Percentiles rank a stretch among this genome's conserved stretches.
These are phyloP conservation scores for Tachysurus fulvidraco DNA, from an alignment of 2,113 vertebrate species.

Conservation along the genomic window DNA sequence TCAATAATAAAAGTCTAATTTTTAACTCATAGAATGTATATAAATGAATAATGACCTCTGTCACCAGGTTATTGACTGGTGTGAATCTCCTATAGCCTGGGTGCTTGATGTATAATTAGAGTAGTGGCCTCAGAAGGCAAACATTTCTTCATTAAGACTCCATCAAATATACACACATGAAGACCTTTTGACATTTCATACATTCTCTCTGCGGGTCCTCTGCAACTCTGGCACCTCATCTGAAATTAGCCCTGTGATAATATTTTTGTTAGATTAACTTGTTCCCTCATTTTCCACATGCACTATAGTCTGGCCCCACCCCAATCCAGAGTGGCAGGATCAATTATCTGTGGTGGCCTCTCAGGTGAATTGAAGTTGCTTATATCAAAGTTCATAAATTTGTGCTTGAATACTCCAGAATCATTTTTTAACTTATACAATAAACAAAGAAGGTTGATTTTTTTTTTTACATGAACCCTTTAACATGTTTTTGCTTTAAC, in stretches of 20 bases:
- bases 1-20: conserved; percentile 51
- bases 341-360: conserved; percentile 57
- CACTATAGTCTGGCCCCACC: not conserved
- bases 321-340: conserved; percentile 61
- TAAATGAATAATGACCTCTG: conserved; percentile 44
- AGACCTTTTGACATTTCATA: conserved; percentile 73
- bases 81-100: conserved; percentile 56
- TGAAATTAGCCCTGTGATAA: conserved; percentile 87
- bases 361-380: conserved; percentile 40
- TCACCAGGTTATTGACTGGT: conserved; percentile 50
- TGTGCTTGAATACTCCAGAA: not conserved
- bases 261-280: conserved; percentile 85
- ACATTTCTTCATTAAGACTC: conserved; percentile 64
- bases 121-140: conserved; percentile 70
- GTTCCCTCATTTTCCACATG: not conserved
- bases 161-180: conserved; percentile 69
- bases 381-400: conserved; percentile 25
- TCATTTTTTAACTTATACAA: not conserved
- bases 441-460: not conserved
- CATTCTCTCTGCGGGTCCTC: conserved; percentile 75
- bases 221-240: conserved; percentile 73
- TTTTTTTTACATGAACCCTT: conserved; percentile 32
- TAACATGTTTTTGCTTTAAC: not conserved
- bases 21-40: conserved; percentile 37
- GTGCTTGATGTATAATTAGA: conserved; percentile 63